Conservation (phyloP, 2,888 invertebrate species). For the Colostygia pectinataria region DNA sequence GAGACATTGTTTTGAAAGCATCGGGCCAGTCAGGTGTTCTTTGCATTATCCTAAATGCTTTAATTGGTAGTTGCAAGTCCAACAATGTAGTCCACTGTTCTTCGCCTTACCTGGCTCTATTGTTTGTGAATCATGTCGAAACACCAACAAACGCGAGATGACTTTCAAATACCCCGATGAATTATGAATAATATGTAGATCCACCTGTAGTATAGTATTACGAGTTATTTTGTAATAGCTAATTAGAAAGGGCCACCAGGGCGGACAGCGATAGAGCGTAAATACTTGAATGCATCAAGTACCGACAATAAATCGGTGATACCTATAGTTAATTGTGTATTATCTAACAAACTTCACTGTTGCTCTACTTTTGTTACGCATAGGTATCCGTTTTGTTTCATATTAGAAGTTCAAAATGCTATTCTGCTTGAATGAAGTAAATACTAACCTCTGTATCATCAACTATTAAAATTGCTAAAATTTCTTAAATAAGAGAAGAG, state of each 20-base stretch:
- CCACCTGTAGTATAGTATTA: conserved; percentile 10
- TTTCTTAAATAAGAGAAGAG: too few species aligned
- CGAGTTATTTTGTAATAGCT: conserved; percentile 1
- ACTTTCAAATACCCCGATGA: conserved; percentile 45
- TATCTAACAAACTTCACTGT: neutral
- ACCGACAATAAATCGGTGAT: too few species aligned
- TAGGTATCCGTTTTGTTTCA: too few species aligned
- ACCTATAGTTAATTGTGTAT: neutral
- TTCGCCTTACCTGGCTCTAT: conserved; percentile 50
- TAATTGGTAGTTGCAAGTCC: conserved; percentile 55
- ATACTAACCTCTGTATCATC: too few species aligned
- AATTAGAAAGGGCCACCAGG: conserved; percentile 14
- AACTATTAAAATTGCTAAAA: too few species aligned
- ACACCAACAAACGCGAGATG: conserved; percentile 42
- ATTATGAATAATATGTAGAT: conserved; percentile 33
- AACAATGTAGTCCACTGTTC: conserved; percentile 49
- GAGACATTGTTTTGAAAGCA: conserved; percentile 42
- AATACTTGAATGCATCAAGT: neutral
- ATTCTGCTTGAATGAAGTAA: too few species aligned
- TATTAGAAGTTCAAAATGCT: neutral
- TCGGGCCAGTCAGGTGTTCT: conserved; percentile 31
- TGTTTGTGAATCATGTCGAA: conserved; percentile 55
- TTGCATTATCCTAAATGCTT: conserved; percentile 44
- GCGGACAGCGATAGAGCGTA: neutral
- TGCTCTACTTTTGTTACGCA: too few species aligned